Percentiles rank a stretch among this genome's conserved stretches.
Evolutionary conservation across 2,888 invertebrate genomes (phyloP).

Genomic region (Archips crataeganus): DNA sequence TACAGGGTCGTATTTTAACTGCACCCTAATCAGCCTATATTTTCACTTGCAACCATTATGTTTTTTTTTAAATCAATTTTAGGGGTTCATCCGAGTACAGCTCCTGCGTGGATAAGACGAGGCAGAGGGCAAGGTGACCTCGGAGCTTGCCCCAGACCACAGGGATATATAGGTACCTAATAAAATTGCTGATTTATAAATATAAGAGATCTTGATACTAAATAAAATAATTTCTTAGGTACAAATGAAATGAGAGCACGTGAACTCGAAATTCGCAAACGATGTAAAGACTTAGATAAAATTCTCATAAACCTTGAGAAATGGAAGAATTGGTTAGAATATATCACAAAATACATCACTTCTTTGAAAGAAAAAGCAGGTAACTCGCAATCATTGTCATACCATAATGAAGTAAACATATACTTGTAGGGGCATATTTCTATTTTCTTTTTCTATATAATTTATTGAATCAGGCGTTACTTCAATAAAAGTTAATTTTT

Average conservation of each 20-base stretch:
- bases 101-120: conserved; percentile 53
- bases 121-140: conserved; percentile 41
- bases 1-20: too few relatives aligned
- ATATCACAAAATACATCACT: conserved; percentile 54
- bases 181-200: not conserved
- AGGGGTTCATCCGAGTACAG: conserved; percentile 53
- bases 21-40: too few relatives aligned
- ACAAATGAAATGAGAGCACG: conserved; percentile 45
- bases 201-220: not conserved
- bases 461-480: too few relatives aligned
- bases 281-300: conserved; percentile 65
- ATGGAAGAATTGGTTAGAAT: conserved; percentile 70
- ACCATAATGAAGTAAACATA: too few relatives aligned
- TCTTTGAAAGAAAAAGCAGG: conserved; percentile 56
- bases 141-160: not conserved
- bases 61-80: conserved; percentile 5
- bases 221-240: conserved; percentile 47
- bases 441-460: not conserved
- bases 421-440: not conserved
- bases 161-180: not conserved
- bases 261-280: conserved; percentile 55
- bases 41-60: not conserved
- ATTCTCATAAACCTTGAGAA: conserved; percentile 63
- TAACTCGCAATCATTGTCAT: conserved; percentile 25
- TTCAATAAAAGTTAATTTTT: too few relatives aligned